phyloP scores from a whole-genome alignment of 2,113 vertebrate genomes.

The Labeo rohita region DNA sequence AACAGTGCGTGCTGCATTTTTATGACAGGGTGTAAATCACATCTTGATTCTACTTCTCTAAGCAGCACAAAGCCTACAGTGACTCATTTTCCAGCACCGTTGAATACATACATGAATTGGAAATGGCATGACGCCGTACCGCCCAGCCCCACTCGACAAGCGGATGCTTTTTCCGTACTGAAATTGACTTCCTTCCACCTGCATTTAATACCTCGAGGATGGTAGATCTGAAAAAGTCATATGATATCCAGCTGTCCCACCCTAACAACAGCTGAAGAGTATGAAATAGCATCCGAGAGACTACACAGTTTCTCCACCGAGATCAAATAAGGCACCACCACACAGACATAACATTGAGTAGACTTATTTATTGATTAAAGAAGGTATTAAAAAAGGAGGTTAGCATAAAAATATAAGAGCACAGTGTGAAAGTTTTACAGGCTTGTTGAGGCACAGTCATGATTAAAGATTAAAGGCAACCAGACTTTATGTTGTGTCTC shows the following conservation, averaged over 20 bases:
- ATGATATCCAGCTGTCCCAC: constrained; percentile 27
- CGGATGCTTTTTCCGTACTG: background rate
- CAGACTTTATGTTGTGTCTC: constrained; percentile 68
- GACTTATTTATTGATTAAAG: constrained; percentile 72
- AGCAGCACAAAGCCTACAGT: background rate
- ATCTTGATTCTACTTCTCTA: constrained; percentile 1
- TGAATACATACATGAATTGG: background rate
- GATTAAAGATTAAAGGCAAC: constrained; percentile 67
- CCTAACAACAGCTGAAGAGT: constrained; percentile 32
- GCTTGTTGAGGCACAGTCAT: constrained; percentile 60
- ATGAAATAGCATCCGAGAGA: constrained; percentile 11
- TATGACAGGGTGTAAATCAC: background rate
- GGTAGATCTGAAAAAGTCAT: constrained; percentile 4
- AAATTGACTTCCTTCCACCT: constrained; percentile 10
- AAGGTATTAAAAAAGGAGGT: constrained; percentile 59
- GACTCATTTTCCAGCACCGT: background rate
- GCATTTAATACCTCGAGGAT: constrained; percentile 21
- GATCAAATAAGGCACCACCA: constrained; percentile 69
- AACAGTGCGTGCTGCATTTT: background rate
- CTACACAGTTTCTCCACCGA: constrained; percentile 23
- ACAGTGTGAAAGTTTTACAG: constrained; percentile 68
- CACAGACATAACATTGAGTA: constrained; percentile 63
- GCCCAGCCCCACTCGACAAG: background rate
- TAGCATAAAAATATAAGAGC: constrained; percentile 64
- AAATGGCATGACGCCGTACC: background rate